Base-by-base conservation (phyloP, 2,888 invertebrate species). In the Microctonus brassicae region DNA sequence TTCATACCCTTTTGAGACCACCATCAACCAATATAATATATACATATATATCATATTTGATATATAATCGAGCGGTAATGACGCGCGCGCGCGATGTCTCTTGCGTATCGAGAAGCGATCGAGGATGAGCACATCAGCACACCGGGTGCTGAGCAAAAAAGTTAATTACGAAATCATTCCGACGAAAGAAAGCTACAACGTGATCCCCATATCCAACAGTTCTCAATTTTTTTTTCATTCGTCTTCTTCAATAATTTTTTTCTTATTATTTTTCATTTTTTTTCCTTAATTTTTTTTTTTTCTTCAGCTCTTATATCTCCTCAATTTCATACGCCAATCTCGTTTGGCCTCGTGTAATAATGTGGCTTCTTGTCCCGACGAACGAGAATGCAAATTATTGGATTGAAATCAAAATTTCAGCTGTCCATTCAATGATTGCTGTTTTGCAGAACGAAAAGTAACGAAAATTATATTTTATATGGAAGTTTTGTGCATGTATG, bases 361-460 rank as follows among this genome's bases (percentile, higher is more conserved):
- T 83, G 84, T 81, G 81, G 83, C 79, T 81, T 83, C 83, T 80
- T 79, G 83, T 80, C 79, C 75, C 78, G 78, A 75, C 77, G 76
- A 81, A 79, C 80, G 77, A 81, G 82, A 83, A 85, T 84, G 85
- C 86, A 86, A 86, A 86, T 86, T 83, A 84, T 82, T 80, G 76
- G 76, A 77, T 76, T 75, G 75, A 80, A 80, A 24, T 81, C 79
- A 80, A 83, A 80, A 80, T 77, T 76, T 81, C 81, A 80, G 78
- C 81, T 81, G 82, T 78, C 75, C 76, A 70, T 69, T 69, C 69
- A 69, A 66, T 71, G 58, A 63, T 47, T 68, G 66, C n/a, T 69
- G 69, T 52, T 66, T 47, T 68, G 57, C 33, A 72, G 63, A n/a
- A n/a, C n/a, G n/a, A n/a, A n/a, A n/a, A n/a, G n/a, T n/a, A n/a